Base-by-base conservation (phyloP, 1,140 invertebrate species). In the Megalonaias nervosa region DNA sequence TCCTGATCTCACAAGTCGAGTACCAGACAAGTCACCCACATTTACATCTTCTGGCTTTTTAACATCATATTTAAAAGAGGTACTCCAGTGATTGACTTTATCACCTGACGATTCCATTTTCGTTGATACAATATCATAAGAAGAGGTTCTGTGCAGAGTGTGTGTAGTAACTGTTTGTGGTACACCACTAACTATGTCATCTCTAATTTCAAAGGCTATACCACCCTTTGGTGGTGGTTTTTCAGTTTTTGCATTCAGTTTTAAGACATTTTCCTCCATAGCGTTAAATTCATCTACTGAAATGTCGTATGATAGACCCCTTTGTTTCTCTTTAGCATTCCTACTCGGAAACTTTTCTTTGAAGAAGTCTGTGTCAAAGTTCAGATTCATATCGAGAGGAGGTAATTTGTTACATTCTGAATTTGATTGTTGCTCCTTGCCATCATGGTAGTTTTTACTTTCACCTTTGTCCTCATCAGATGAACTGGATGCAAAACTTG, bases 141-240 rank as follows among this genome's bases (percentile, higher is more conserved):
- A 84, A 17, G 76, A 69, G 15, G 69, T 76, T 58, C 69, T 68
- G n/a, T 78, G 66, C 17, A 80, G 57, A 31, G 58, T 78, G 26
- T 72, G 78, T 57, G 57, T 73, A 65, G 74, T 75, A 26, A 82
- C 71, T 31, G 73, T 75, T 23, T 74, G 58, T 13, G 77, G 69
- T 59, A 64, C 31, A 55, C 84, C 87, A 17, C 81, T 83, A 1
- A 82, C 69, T 19, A 85, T 57, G 74, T 88, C 85, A 65, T 87
- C 87, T 31, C 84, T 74, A 23, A 87, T 74, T 78, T 87, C 87
- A 84, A 82, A 88, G 6, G 84, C 84, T 60, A 85, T 79, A 1
- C 83, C 84, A 11, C 82, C 78, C 65, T 71, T 79, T 67, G 61
- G 55, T 13, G 19, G 57, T 79, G 57, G 19, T 26, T 67, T 59